Evolutionary conservation across 2,888 invertebrate species (phyloP).

Genomic region (Blastobasis adustella): DNA sequence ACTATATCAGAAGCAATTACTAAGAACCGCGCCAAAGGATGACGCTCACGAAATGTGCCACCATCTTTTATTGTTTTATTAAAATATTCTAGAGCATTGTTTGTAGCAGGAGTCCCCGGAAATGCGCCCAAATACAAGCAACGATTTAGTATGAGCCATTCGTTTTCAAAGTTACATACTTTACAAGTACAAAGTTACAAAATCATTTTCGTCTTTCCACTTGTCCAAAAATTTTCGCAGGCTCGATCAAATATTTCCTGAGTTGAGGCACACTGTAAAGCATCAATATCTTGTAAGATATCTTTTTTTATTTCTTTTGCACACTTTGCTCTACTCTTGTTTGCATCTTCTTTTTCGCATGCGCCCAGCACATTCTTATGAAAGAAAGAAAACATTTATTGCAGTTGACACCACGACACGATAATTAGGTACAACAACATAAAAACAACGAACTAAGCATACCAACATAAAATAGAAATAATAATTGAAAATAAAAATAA

Average conservation of each 20-base stretch:
- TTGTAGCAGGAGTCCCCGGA: slow-evolving; percentile 10
- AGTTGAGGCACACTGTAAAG: background rate
- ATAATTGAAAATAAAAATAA: too few species aligned
- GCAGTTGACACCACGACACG: too few species aligned
- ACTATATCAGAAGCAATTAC: background rate
- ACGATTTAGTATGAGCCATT: too few species aligned
- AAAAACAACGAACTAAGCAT: too few species aligned
- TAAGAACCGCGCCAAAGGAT: background rate
- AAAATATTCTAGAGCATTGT: slow-evolving; percentile 11
- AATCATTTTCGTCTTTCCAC: background rate
- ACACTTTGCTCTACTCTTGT: background rate
- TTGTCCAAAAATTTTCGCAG: background rate
- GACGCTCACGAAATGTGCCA: background rate
- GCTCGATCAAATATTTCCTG: background rate
- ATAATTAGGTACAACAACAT: too few species aligned
- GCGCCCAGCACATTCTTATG: background rate
- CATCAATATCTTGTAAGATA: background rate
- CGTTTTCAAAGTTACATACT: too few species aligned
- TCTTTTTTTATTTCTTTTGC: background rate
- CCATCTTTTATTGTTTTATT: slow-evolving; percentile 11
- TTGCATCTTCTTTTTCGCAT: background rate
- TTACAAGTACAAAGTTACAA: too few species aligned
- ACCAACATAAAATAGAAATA: too few species aligned
- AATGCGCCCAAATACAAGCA: slow-evolving; percentile 15
- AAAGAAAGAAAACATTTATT: too few species aligned